Percentiles rank a stretch among this genome's conserved stretches.
These are phyloP conservation scores for Pampusana beccarii DNA, from an alignment of 2,113 vertebrate genomes.

Conservation along the genomic window DNA sequence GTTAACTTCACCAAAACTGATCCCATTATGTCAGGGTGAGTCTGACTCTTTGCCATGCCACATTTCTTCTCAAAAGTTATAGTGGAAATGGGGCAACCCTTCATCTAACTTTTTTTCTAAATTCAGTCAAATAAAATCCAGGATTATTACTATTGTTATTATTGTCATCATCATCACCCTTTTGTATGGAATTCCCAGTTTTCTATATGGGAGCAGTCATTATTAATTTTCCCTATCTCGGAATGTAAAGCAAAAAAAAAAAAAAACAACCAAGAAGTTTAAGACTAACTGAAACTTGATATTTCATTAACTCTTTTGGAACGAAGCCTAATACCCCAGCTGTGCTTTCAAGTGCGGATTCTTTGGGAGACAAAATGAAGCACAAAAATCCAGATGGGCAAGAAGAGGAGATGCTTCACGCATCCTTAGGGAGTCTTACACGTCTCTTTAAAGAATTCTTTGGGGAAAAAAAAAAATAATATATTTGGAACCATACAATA, in stretches of 20 bases:
- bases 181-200: not conserved
- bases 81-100: not conserved
- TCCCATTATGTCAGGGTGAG: not conserved
- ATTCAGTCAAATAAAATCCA: not conserved
- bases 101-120: not conserved
- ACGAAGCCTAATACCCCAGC: not conserved
- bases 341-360: conserved; percentile 7
- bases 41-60: not conserved
- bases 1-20: not conserved
- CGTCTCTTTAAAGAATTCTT: not conserved
- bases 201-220: not conserved
- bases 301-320: conserved; percentile 11
- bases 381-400: not conserved
- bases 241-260: not conserved
- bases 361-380: conserved; percentile 13
- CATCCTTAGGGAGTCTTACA: not conserved
- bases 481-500: not conserved
- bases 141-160: not conserved
- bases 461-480: not conserved
- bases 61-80: not conserved
- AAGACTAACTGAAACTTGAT: not conserved
- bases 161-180: not conserved
- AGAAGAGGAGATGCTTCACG: not conserved
- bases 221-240: not conserved
- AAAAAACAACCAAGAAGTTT: rapidly evolving